phyloP scores from a whole-genome alignment of 1,140 invertebrate genomes.

The Anoplolepis gracilipes region DNA sequence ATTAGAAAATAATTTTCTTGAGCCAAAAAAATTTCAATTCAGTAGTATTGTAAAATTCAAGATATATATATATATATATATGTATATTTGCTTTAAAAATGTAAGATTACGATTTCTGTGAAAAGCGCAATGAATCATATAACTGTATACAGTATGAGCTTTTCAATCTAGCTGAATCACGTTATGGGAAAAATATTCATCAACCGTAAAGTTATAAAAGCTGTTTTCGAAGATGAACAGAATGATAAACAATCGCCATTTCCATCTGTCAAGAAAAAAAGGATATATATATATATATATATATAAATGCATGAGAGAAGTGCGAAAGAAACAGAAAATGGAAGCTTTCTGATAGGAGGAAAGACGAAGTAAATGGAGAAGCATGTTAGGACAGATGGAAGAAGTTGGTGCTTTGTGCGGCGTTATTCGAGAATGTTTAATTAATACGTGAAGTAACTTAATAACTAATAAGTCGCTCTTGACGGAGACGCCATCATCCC shows the following conservation, averaged over 20 bases:
- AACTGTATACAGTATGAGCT: neutral
- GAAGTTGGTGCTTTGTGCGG: constrained; percentile 53
- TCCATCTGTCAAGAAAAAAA: constrained; percentile 54
- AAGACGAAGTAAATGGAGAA: constrained; percentile 40
- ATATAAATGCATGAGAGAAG: constrained; percentile 5
- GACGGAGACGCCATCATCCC: neutral
- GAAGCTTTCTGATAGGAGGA: neutral
- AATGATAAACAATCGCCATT: constrained; percentile 71
- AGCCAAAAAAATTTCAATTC: neutral
- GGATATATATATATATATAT: neutral
- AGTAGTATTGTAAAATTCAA: neutral
- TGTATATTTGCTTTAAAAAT: neutral
- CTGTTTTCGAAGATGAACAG: neutral
- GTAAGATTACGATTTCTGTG: neutral
- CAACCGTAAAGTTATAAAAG: constrained; percentile 50
- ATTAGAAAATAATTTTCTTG: neutral
- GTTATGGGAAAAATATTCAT: constrained; percentile 45
- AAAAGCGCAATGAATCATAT: constrained; percentile 6
- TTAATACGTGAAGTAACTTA: constrained; percentile 74
- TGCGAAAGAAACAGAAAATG: constrained; percentile 29
- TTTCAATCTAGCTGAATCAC: constrained; percentile 45
- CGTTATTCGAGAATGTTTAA: constrained; percentile 75
- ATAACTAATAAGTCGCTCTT: constrained; percentile 77
- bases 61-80: too few species aligned
- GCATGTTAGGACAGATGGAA: neutral